Conservation (phyloP, 2,797 vertebrate genomes). For the Phylloscopus collybita region DNA sequence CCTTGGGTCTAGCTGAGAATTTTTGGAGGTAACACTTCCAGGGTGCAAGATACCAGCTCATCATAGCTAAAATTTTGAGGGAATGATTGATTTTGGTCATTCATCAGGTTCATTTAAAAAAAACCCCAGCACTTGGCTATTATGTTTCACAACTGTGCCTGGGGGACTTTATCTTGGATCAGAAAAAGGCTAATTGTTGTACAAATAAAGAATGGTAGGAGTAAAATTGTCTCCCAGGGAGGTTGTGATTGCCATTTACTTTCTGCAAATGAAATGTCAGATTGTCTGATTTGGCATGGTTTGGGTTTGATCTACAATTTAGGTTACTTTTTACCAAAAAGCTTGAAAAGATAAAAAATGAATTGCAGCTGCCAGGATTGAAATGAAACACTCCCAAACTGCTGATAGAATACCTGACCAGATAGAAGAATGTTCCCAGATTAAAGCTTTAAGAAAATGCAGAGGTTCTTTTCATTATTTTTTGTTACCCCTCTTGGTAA, state of each 20-base stretch:
- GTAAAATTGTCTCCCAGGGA: not conserved
- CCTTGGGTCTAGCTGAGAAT: not conserved
- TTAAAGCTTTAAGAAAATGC: not conserved
- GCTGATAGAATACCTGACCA: not conserved
- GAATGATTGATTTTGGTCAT: not conserved
- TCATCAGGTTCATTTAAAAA: not conserved
- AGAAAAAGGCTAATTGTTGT: constrained; percentile 27
- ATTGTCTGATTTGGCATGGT: constrained; percentile 3
- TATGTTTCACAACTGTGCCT: constrained; percentile 28
- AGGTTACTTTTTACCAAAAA: not conserved
- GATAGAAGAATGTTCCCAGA: not conserved
- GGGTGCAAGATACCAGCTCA: not conserved
- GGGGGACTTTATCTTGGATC: constrained; percentile 39
- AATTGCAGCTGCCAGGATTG: not conserved
- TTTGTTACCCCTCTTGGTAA: not conserved
- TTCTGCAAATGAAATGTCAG: not conserved
- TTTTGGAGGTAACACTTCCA: not conserved
- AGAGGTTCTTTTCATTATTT: not conserved
- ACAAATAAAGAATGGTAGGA: constrained; percentile 28
- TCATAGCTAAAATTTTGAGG: not conserved
- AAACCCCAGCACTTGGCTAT: not conserved
- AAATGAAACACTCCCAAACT: not conserved
- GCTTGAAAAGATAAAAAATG: not conserved
- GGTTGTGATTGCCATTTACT: constrained; percentile 19
- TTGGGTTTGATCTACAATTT: not conserved